Base-by-base conservation (phyloP, 2,113 vertebrate species). In the Dicaeum eximium region DNA sequence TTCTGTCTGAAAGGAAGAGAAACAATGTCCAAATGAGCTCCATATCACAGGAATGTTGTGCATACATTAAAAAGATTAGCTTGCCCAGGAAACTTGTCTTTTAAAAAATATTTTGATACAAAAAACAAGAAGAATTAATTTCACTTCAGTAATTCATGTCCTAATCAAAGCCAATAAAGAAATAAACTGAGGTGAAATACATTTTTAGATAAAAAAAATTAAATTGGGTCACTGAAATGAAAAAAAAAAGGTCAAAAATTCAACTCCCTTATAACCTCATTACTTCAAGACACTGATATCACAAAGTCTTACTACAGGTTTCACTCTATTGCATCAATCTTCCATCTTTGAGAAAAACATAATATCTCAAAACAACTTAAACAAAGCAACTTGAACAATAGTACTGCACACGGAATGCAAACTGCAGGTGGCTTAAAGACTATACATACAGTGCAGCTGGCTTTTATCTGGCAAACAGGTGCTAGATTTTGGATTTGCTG, bases 401-500 rank as follows among this genome's bases (percentile, higher is more conserved):
- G 51, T 58, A 53, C 62, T 85, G 87, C 50, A 72, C 64, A 62
- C 16, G 21, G 53, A 48, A 80, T 91, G 71, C 83, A 88, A 92
- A 97, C 93, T 74, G 30, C 93, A 94, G 86, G 93, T 94, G 88
- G 50, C 28, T 94, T 88, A 91, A 96, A 84, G 53, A 92, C 69
- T 66, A 83, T 15, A 79, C 33, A 78, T 47, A 27, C 45, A 78
- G 56, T 44, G 78, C 96, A 97, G 83, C 90, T 95, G 94, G 1
- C 38, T 89, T 86, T 73, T 95, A 84, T 90, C 78, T 86, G 93
- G 72, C 71, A 94, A 95, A 94, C 93, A 96, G 95, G 94, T 97
- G 95, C 66, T 91, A 66, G 62, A 72, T 80, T 97, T 88, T 84
- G 72, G 78, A 96, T 90, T 90, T 93, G 95, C 95, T 96, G 95